phyloP scores from a whole-genome alignment of 2,113 vertebrate genomes.

The Labeo catla region DNA sequence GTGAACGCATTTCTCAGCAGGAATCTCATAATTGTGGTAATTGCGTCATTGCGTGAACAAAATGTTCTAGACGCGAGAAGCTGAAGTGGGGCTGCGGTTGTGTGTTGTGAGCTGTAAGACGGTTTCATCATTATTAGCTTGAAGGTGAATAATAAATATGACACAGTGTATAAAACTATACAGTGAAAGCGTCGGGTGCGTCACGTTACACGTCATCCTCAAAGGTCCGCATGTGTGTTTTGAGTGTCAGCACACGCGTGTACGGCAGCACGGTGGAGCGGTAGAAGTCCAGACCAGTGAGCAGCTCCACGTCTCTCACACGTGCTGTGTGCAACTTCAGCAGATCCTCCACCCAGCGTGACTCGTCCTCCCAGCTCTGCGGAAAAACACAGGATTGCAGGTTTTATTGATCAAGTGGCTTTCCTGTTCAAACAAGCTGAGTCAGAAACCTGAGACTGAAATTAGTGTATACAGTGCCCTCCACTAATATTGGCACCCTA shows the following conservation, averaged over 20 bases:
- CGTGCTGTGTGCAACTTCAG: constrained; percentile 90
- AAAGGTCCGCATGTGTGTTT: constrained; percentile 93
- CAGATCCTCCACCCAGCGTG: constrained; percentile 90
- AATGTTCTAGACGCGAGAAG: background rate
- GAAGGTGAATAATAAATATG: constrained; percentile 90
- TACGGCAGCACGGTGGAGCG: constrained; percentile 85
- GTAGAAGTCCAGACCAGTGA: constrained; percentile 92
- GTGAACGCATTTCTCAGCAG: background rate
- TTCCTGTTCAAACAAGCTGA: too few relatives aligned
- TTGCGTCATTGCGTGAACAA: background rate
- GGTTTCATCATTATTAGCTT: constrained; percentile 59
- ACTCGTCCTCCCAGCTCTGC: constrained; percentile 85
- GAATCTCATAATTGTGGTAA: background rate
- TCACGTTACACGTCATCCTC: constrained; percentile 87
- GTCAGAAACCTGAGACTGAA: too few relatives aligned
- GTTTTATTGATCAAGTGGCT: too few relatives aligned
- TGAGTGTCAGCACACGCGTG: constrained; percentile 85
- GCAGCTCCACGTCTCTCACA: constrained; percentile 90
- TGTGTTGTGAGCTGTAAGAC: constrained; percentile 48
- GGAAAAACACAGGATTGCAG: background rate
- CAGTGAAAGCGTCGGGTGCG: constrained; percentile 78
- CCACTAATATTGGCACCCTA: too few relatives aligned
- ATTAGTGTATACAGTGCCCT: too few relatives aligned
- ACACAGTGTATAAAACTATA: constrained; percentile 92
- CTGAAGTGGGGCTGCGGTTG: background rate